Evolutionary conservation across 2,888 invertebrate species (phyloP).

Genomic region (Polymixis lichenea): DNA sequence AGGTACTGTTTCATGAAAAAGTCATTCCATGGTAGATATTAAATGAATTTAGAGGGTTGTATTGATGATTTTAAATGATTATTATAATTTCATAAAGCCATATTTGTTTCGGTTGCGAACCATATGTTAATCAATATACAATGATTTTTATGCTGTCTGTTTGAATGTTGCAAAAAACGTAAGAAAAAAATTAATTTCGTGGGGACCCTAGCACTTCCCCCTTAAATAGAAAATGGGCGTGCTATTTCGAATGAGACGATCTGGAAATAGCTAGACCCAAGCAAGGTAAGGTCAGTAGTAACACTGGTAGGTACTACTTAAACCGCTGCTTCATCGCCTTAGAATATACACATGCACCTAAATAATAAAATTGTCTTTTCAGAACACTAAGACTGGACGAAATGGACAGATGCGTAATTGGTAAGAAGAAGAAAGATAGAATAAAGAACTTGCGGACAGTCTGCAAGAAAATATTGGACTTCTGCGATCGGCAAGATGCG

Average conservation of each 20-base stretch:
- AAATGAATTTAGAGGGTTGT: no score
- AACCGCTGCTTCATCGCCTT: background rate
- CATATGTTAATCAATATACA: no score
- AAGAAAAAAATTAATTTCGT: no score
- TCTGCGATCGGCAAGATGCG: conserved; percentile 82
- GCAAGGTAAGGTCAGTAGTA: background rate
- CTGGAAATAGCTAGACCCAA: background rate
- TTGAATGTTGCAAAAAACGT: no score
- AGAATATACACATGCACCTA: background rate
- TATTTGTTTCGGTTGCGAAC: no score
- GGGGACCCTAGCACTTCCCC: no score
- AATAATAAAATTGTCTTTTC: conserved; percentile 16
- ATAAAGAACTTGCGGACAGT: conserved; percentile 80
- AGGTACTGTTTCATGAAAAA: no score
- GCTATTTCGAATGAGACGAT: background rate
- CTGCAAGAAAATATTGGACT: conserved; percentile 83
- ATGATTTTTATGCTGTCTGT: no score
- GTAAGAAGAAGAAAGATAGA: conserved; percentile 79
- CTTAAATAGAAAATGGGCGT: background rate
- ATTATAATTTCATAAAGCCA: no score
- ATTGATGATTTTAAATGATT: no score
- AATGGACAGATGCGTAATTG: conserved; percentile 72
- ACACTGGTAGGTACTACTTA: background rate
- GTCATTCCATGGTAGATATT: no score
- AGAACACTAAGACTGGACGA: conserved; percentile 82